These are phyloP conservation scores for Papilio protenor DNA, from an alignment of 2,888 invertebrate species.

Conservation along the genomic window DNA sequence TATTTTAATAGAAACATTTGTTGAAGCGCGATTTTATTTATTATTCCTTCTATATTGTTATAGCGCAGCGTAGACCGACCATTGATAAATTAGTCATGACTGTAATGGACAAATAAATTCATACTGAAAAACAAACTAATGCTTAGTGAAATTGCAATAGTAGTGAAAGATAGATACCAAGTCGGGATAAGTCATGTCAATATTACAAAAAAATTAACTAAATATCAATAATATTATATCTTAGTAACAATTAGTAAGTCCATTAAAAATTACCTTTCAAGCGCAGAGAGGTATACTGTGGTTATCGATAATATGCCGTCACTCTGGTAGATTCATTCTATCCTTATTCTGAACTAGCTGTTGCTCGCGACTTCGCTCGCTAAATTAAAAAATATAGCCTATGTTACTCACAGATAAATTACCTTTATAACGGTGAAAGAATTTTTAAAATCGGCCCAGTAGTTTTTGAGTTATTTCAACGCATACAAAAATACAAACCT, in stretches of 20 bases:
- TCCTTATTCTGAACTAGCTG: too few species aligned
- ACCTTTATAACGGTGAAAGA: too few species aligned
- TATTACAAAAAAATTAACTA: neutral
- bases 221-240: neutral
- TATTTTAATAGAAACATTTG: neutral
- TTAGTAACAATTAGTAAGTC: neutral
- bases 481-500: too few species aligned
- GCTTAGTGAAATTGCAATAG: neutral
- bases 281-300: too few species aligned
- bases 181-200: neutral
- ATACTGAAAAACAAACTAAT: neutral
- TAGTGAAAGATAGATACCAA: neutral
- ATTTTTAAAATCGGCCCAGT: too few species aligned
- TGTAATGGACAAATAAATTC: slow-evolving; percentile 8
- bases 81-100: slow-evolving; percentile 15
- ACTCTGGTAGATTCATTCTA: too few species aligned
- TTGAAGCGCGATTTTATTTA: slow-evolving; percentile 31
- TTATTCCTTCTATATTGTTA: slow-evolving; percentile 34
- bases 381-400: too few species aligned
- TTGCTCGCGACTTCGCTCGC: too few species aligned
- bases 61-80: neutral
- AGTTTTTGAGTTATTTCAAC: too few species aligned
- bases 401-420: too few species aligned
- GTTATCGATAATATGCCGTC: too few species aligned
- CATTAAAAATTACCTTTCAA: too few species aligned